Evolutionary conservation across 2,113 vertebrate species (phyloP).

Genomic region (Pituophis catenifer): DNA sequence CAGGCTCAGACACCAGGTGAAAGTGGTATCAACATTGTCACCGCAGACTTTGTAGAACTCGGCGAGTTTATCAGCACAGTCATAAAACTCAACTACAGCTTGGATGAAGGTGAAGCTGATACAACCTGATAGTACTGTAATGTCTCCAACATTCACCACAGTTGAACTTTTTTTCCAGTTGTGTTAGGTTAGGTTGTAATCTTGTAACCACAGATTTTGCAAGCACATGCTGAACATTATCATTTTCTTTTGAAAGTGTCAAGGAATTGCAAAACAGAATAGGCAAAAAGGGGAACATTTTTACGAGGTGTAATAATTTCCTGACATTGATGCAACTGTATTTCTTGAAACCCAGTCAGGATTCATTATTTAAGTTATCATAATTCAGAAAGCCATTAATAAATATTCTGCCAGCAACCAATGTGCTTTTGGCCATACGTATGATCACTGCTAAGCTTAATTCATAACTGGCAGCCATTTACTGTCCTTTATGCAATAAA

Average conservation of each 20-base stretch:
- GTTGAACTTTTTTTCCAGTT: slow-evolving; percentile 46
- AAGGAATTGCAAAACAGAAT: slow-evolving; percentile 70
- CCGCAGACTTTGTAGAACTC: slow-evolving; percentile 97
- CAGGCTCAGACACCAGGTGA: slow-evolving; percentile 90
- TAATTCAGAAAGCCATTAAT: slow-evolving; percentile 55
- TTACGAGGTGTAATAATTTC: slow-evolving; percentile 59
- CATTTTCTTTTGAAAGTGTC: slow-evolving; percentile 66
- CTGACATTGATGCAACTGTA: slow-evolving; percentile 58
- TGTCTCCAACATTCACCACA: slow-evolving; percentile 15
- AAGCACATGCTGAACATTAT: slow-evolving; percentile 64
- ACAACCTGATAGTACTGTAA: slow-evolving; percentile 80
- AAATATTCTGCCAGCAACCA: slow-evolving; percentile 59
- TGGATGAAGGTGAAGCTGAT: slow-evolving; percentile 86
- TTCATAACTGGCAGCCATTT: slow-evolving; percentile 26
- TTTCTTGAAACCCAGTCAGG: slow-evolving; percentile 60
- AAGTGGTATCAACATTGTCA: slow-evolving; percentile 95
- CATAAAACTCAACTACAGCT: slow-evolving; percentile 94
- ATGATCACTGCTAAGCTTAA: slow-evolving; percentile 33
- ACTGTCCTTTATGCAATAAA: slow-evolving; percentile 37
- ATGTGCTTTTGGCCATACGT: slow-evolving; percentile 48
- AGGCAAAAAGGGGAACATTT: slow-evolving; percentile 50
- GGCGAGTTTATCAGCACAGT: slow-evolving; percentile 96
- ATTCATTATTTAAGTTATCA: slow-evolving; percentile 60
- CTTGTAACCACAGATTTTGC: slow-evolving; percentile 74
- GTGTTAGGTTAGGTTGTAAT: slow-evolving; percentile 70